Evolutionary conservation across 2,888 invertebrate species (phyloP).

Genomic region (Ashinkailepas kermadecensis): DNA sequence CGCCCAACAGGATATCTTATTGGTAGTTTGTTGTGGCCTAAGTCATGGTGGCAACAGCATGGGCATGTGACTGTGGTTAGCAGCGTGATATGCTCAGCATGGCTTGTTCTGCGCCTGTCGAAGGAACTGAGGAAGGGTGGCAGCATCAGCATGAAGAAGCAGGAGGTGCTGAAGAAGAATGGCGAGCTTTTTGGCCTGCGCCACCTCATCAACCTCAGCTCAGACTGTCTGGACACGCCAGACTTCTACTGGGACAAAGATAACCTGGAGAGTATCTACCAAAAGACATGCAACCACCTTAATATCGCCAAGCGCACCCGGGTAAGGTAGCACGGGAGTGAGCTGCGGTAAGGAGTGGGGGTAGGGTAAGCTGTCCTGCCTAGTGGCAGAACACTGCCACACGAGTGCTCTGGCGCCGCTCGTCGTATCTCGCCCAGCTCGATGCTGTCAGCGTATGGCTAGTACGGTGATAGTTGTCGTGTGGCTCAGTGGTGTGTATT

Average conservation of each 20-base stretch:
- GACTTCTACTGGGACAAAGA: constrained; percentile 99
- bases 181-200: constrained; percentile 83
- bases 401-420: too few relatives aligned
- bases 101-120: not conserved
- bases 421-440: too few relatives aligned
- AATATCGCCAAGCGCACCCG: constrained; percentile 73
- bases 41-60: too few relatives aligned
- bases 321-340: constrained; percentile 45
- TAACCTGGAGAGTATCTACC: constrained; percentile 73
- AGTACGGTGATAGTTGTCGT: too few relatives aligned
- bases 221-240: constrained; percentile 87
- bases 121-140: constrained; percentile 55
- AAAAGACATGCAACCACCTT: constrained; percentile 72
- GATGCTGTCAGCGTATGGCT: too few relatives aligned
- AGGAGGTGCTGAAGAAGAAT: constrained; percentile 65
- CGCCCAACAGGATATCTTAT: too few relatives aligned
- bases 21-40: too few relatives aligned
- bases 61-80: too few relatives aligned
- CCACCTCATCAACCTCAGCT: constrained; percentile 84
- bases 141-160: constrained; percentile 34
- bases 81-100: too few relatives aligned
- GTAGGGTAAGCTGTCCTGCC: not conserved
- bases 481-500: too few relatives aligned
- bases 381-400: too few relatives aligned
- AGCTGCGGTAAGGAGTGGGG: not conserved